phyloP scores from a whole-genome alignment of 2,797 vertebrate species.

The Labroides dimidiatus region DNA sequence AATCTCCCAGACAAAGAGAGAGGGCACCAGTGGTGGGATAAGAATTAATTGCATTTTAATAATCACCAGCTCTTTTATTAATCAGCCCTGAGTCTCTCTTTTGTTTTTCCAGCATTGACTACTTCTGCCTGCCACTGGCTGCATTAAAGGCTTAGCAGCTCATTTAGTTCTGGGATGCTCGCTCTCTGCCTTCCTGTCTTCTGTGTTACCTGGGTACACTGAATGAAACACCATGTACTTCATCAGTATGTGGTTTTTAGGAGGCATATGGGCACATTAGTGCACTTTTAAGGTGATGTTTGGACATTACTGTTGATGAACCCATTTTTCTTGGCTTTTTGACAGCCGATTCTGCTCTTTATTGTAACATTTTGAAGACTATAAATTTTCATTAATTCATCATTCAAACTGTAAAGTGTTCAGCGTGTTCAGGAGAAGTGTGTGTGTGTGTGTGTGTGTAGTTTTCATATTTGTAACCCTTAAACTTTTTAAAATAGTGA shows the following conservation, averaged over 20 bases:
- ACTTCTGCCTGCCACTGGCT: constrained; percentile 19
- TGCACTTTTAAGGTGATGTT: neutral
- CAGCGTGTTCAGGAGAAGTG: too few relatives aligned
- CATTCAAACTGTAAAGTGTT: too few relatives aligned
- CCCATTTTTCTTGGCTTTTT: too few relatives aligned
- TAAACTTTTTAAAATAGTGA: too few relatives aligned
- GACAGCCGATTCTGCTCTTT: too few relatives aligned
- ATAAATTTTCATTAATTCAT: too few relatives aligned
- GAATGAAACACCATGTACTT: constrained; percentile 11
- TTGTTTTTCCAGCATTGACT: constrained; percentile 30
- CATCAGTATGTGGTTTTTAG: constrained; percentile 26
- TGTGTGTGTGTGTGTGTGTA: too few relatives aligned
- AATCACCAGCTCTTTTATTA: constrained; percentile 47
- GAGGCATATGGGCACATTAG: neutral
- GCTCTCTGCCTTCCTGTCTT: constrained; percentile 34
- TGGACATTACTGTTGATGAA: too few relatives aligned
- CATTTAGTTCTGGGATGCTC: constrained; percentile 35
- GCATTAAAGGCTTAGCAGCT: constrained; percentile 56
- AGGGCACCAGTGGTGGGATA: constrained; percentile 30
- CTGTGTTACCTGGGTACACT: constrained; percentile 27
- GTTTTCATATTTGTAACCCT: too few relatives aligned
- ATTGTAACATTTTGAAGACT: too few relatives aligned
- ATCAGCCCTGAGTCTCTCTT: constrained; percentile 24
- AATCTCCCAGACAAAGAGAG: constrained; percentile 48
- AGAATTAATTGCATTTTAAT: constrained; percentile 69